A percentile compares a stretch with the other conserved stretches of the same genome.
These are phyloP conservation scores for Dromas ardeola DNA, from an alignment of 2,113 vertebrate species.

Conservation along the genomic window DNA sequence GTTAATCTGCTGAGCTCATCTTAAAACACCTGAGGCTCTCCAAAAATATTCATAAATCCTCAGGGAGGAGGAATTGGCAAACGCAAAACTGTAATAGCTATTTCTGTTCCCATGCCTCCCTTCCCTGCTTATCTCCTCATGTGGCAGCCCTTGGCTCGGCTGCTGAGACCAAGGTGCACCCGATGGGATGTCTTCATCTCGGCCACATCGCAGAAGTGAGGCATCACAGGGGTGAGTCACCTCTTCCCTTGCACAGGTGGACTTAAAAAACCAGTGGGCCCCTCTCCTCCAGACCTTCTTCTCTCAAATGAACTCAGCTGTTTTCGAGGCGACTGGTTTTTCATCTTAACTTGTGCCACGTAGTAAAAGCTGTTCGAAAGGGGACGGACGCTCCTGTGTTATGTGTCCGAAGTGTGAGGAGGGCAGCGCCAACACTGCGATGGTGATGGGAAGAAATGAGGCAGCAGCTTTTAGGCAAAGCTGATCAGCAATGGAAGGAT, in stretches of 20 bases:
- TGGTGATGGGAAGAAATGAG: background rate
- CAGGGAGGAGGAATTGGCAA: background rate
- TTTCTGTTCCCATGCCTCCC: background rate
- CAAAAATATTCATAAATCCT: background rate
- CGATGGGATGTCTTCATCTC: background rate
- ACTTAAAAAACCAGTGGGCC: background rate
- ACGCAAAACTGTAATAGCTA: background rate
- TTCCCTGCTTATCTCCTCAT: background rate
- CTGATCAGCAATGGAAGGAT: background rate
- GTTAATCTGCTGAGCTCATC: background rate
- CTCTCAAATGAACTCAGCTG: background rate
- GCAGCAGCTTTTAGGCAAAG: background rate
- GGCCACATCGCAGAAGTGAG: background rate
- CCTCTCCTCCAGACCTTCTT: background rate
- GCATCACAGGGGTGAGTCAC: background rate
- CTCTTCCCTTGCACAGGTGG: background rate
- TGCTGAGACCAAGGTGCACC: background rate
- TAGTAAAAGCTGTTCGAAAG: background rate
- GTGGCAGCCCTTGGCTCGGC: background rate
- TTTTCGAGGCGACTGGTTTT: background rate
- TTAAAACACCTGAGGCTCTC: background rate
- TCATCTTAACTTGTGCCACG: background rate
- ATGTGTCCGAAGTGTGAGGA: accelerated
- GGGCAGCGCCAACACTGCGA: background rate
- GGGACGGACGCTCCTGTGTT: background rate